Evolutionary conservation across 1,140 invertebrate species (phyloP), one percentile per base, ranked within the genome.

Genomic region (Atopsyche davidsoni): DNA sequence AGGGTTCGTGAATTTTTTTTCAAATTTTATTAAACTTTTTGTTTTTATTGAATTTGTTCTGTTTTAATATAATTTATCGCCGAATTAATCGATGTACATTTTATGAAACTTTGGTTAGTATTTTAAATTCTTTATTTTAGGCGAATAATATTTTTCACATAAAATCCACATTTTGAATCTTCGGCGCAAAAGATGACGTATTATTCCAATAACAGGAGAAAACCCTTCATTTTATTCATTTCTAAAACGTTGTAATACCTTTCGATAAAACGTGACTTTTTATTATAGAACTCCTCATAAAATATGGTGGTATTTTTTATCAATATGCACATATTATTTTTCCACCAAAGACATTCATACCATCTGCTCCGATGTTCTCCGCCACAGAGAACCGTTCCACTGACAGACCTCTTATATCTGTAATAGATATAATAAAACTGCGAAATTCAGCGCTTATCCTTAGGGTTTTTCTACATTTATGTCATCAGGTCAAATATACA

Each of bases 401-500:
- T 28, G 24, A 28, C 14, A 4, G 16, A 24, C 40, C 39, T 39
- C 25, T n/a, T n/a, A 42, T 16, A 35, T 36, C 36, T 52, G 42
- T 52, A 52, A 52, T 50, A 51, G 46, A 53, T 41, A 34, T 57
- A 56, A 53, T 57, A 57, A 51, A 49, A 49, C 23, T 39, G 23
- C 50, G 40, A 48, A 53, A 53, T 51, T 51, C 51, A 31, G 46
- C 47, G 43, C 55, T 52, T 57, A 53, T 51, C 43, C 36, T 32
- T 10, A 34, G 25, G 34, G 23, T 52, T 51, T 49, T 39, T 17
- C 24, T 52, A 39, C 40, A 44, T 43, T 43, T 44, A 43, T 38
- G 24, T 54, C 51, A 44, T 52, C 45, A 51, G 49, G 55, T 57
- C 49, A 57, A 57, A 53, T 57, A 53, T 41, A 55, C 46, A 55